These are phyloP conservation scores for Lasioglossum leucozonium DNA, from an alignment of 2,888 invertebrate genomes.

Conservation along the genomic window DNA sequence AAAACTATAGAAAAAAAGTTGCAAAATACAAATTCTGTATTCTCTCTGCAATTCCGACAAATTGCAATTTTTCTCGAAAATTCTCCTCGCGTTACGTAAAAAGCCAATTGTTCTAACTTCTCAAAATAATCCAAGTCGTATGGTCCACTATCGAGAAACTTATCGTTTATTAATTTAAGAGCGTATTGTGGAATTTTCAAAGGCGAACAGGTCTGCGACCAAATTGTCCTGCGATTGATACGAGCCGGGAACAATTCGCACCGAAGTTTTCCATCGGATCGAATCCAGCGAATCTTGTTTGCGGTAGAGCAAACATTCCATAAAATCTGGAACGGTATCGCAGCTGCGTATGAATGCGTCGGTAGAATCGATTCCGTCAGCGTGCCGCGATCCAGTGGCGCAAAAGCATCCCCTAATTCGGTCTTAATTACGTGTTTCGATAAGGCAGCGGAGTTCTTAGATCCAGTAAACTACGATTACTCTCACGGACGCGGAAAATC, in stretches of 20 bases:
- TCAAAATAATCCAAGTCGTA: too few species aligned
- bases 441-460: conserved; percentile 53
- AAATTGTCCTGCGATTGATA: background rate
- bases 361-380: conserved; percentile 35
- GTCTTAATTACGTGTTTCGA: conserved; percentile 62
- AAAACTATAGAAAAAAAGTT: too few species aligned
- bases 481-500: conserved; percentile 30
- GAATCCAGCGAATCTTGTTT: background rate
- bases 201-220: too few species aligned
- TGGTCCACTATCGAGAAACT: too few species aligned
- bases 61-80: too few species aligned
- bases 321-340: conserved; percentile 45
- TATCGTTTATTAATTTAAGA: too few species aligned
- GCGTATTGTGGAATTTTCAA: too few species aligned
- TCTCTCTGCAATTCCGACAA: too few species aligned
- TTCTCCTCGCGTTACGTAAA: too few species aligned
- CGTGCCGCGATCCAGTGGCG: background rate
- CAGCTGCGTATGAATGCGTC: conserved; percentile 41
- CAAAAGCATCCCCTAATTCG: conserved; percentile 34
- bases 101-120: too few species aligned
- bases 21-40: too few species aligned
- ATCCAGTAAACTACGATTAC: conserved; percentile 52
- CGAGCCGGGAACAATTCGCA: background rate
- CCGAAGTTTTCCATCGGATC: background rate
- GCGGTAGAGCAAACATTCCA: conserved; percentile 12